Evolutionary conservation across 1,140 invertebrate species (phyloP), one percentile per base, ranked within the genome.

Genomic region (Augochlora pura): DNA sequence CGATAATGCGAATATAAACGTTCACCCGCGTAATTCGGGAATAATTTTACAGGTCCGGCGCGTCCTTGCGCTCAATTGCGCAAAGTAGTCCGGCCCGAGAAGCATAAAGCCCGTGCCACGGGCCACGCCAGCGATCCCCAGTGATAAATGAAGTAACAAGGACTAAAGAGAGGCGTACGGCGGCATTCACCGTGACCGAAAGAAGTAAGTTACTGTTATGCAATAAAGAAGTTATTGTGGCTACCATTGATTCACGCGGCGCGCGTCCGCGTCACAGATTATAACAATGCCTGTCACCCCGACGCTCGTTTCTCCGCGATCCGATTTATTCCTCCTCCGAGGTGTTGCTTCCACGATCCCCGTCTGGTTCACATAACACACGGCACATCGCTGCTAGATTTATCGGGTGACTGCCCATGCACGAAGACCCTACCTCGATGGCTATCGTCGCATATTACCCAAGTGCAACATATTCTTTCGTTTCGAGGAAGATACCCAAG

Each of bases 151-250:
- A 70, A 57, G 82, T 74, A 85, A 73, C 70, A 83, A 84, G 81
- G 73, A 71, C 64, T 71, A 46, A 64, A 59, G 49, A 39, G 62
- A 84, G 18, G 63, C 77, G 39, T n/a, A n/a, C 49, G 39, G 39
- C 67, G 81, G 66, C 62, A 67, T 72, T 67, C 42, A 46, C 57
- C 63, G 68, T 62, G 67, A 76, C 79, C 74, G 66, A 39, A 84
- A 84, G 78, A 81, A 81, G 39, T 77, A 74, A 75, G 69, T 84
- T 84, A 85, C 82, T 84, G 73, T 85, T 85, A 85, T 81, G 82
- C 82, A 85, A 84, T 81, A 77, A 84, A 81, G 83, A 60, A 74
- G 52, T 81, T 84, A 84, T 85, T 78, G 42, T 59, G 39, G 54
- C 27, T 73, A n/a, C 54, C 73, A 77, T 85, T 74, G 77, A 57